Percentiles rank a stretch among this genome's conserved stretches.
These are phyloP conservation scores for Zingel zingel DNA, from an alignment of 2,113 vertebrate genomes.

Conservation along the genomic window DNA sequence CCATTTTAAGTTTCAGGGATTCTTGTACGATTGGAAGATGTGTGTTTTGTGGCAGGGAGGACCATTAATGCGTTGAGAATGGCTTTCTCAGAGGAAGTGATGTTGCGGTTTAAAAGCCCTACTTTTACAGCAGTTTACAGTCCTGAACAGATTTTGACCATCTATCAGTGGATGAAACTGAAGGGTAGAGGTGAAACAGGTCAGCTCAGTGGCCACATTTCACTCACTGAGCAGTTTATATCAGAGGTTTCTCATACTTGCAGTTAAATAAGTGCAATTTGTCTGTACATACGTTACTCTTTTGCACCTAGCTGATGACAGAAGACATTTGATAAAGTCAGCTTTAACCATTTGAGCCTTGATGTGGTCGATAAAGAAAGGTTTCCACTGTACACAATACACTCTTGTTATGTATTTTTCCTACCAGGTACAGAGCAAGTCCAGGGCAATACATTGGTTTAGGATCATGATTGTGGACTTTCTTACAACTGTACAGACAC, in stretches of 20 bases:
- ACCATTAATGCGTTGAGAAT: constrained; percentile 23
- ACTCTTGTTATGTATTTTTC: constrained; percentile 57
- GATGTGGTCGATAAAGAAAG: constrained; percentile 30
- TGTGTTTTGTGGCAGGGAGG: constrained; percentile 31
- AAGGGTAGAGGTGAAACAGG: constrained; percentile 12
- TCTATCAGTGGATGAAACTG: constrained; percentile 3
- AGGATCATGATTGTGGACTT: constrained; percentile 34
- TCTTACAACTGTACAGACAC: constrained; percentile 20
- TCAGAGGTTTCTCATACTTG: constrained; percentile 39
- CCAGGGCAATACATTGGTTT: constrained; percentile 54
- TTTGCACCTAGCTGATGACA: constrained; percentile 48
- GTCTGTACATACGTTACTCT: constrained; percentile 67
- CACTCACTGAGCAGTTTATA: constrained; percentile 36
- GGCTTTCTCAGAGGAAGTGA: constrained; percentile 9
- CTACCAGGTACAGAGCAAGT: constrained; percentile 48
- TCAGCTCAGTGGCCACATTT: constrained; percentile 27
- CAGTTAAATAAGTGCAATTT: constrained; percentile 81
- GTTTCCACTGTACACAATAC: constrained; percentile 21
- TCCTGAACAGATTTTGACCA: constrained; percentile 17
- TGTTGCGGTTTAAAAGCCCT: constrained; percentile 15
- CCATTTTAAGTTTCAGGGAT: constrained; percentile 81
- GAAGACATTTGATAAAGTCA: constrained; percentile 36
- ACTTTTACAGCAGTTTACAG: constrained; percentile 37
- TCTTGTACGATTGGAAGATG: constrained; percentile 48
- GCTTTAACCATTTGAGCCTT: constrained; percentile 64